phyloP scores from a whole-genome alignment of 2,113 vertebrate genomes.

The Sinocyclocheilus grahami region DNA sequence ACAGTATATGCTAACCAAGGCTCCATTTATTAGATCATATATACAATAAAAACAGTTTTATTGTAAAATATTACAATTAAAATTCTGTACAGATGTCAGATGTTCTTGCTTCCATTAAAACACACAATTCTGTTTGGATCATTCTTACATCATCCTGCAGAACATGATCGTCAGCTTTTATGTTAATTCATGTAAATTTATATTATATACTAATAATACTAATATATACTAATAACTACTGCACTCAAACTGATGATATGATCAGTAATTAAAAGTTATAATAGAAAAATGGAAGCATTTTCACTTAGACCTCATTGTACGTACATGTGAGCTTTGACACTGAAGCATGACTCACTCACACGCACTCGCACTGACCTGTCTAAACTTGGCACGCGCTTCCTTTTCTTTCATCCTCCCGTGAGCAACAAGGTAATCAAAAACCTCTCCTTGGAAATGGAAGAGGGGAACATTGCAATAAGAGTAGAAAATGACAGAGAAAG shows the following conservation, averaged over 20 bases:
- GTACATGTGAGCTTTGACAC: slow-evolving; percentile 14
- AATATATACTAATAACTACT: too few species aligned
- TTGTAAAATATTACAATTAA: not conserved
- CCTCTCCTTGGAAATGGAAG: slow-evolving; percentile 78
- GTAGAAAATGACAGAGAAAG: not conserved
- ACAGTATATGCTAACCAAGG: not conserved
- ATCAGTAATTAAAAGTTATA: not conserved
- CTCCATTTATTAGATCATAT: not conserved
- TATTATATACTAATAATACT: too few species aligned
- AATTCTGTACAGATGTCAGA: not conserved
- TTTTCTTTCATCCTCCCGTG: slow-evolving; percentile 98
- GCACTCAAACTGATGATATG: not conserved
- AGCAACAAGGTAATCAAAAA: slow-evolving; percentile 92
- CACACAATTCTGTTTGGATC: not conserved
- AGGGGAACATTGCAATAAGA: not conserved
- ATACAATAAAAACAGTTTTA: not conserved
- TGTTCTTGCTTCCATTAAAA: not conserved
- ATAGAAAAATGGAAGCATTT: not conserved
- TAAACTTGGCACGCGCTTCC: slow-evolving; percentile 93
- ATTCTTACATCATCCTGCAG: not conserved
- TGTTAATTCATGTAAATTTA: not conserved
- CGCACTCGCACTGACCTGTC: slow-evolving; percentile 81
- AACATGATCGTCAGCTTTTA: not conserved
- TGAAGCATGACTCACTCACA: slow-evolving; percentile 26
- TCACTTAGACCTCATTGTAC: not conserved